phyloP scores from a whole-genome alignment of 2,888 invertebrate species.

The Colostygia pectinataria region DNA sequence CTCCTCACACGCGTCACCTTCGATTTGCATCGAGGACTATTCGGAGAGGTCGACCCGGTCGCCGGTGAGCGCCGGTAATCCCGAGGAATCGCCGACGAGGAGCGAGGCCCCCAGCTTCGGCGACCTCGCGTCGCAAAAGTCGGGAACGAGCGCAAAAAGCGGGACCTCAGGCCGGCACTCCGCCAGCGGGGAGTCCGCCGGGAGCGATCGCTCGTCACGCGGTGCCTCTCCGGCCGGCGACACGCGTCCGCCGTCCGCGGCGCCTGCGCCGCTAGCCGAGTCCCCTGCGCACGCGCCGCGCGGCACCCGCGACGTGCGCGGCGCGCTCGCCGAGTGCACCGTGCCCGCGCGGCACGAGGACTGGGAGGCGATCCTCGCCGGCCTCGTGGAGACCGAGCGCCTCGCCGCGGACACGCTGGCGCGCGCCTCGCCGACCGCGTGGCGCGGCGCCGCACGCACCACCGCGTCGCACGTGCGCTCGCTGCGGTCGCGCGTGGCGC shows the following conservation, averaged over 20 bases:
- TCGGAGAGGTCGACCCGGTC: conserved; percentile 60
- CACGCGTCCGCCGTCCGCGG: conserved; percentile 49
- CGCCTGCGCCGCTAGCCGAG: conserved; percentile 34
- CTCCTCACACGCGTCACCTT: conserved; percentile 59
- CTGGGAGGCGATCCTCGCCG: conserved; percentile 91
- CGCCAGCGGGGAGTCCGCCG: conserved; percentile 43
- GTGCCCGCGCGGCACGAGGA: conserved; percentile 86
- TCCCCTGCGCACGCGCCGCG: conserved; percentile 22
- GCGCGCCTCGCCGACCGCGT: conserved; percentile 87
- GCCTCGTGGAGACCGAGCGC: conserved; percentile 86
- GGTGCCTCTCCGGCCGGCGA: conserved; percentile 42
- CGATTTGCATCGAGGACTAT: conserved; percentile 64
- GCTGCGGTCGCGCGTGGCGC: conserved; percentile 95
- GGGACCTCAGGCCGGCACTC: neutral
- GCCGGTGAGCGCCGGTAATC: conserved; percentile 28
- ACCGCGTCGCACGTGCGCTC: conserved; percentile 92
- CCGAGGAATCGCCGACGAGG: conserved; percentile 38
- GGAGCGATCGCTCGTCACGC: neutral
- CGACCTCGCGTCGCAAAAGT: conserved; percentile 20
- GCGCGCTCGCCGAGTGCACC: conserved; percentile 66
- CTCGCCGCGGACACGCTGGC: conserved; percentile 86
- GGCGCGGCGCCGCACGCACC: conserved; percentile 86
- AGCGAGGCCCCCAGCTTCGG: conserved; percentile 20
- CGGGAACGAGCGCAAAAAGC: conserved; percentile 14
- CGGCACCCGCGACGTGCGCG: conserved; percentile 63